Conservation (phyloP, 2,113 vertebrate species). For the Sylvietta virens region DNA sequence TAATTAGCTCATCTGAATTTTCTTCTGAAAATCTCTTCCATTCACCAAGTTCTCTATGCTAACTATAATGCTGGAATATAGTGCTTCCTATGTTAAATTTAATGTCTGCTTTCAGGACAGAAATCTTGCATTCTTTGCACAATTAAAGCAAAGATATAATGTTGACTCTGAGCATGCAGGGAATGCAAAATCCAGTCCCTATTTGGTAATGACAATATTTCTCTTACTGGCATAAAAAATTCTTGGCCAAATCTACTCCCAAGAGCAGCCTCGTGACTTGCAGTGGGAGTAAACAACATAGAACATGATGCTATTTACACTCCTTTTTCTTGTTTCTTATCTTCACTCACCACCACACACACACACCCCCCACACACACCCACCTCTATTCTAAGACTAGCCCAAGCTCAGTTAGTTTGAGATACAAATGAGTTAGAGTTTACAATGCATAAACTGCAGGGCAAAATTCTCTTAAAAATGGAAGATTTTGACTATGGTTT, state of each 20-base stretch:
- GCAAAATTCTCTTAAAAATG: neutral
- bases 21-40: neutral
- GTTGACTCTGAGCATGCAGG: neutral
- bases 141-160: neutral
- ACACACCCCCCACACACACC: fast-evolving
- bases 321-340: neutral
- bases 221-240: neutral
- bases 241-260: neutral
- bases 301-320: neutral
- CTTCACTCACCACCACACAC: neutral
- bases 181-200: neutral
- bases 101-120: neutral
- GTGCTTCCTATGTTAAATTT: neutral
- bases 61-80: neutral
- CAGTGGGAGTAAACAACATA: neutral
- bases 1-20: neutral
- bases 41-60: neutral
- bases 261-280: neutral
- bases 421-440: neutral
- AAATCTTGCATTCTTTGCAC: neutral
- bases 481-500: neutral
- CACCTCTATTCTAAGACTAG: neutral
- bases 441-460: neutral
- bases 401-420: neutral
- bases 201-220: neutral